These are phyloP conservation scores for Smittia aterrima DNA, from an alignment of 2,888 invertebrate species.

Conservation along the genomic window DNA sequence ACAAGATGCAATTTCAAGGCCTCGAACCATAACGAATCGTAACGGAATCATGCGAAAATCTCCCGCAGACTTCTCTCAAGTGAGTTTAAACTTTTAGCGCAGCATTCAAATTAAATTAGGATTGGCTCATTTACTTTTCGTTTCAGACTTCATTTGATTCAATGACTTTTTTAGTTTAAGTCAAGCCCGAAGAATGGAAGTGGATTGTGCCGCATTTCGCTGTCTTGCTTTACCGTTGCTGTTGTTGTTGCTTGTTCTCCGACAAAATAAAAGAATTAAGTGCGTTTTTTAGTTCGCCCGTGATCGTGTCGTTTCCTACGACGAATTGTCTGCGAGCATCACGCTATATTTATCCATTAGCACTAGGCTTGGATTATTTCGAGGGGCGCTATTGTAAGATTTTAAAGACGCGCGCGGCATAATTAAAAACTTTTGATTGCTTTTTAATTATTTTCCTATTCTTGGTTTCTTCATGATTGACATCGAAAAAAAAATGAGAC, in stretches of 20 bases:
- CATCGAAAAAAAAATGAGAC: too few relatives aligned
- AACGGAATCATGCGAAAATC: constrained; percentile 6
- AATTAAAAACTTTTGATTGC: constrained; percentile 10
- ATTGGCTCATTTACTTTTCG: constrained; percentile 11
- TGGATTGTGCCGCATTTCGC: not conserved
- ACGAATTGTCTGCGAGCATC: not conserved
- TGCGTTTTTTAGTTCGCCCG: not conserved
- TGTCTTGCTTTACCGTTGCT: not conserved
- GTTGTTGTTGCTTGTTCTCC: not conserved
- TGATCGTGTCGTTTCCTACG: not conserved
- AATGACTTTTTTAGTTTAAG: not conserved
- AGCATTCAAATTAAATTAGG: constrained; percentile 25
- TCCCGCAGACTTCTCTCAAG: constrained; percentile 2
- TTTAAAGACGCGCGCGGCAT: not conserved
- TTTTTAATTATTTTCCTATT: constrained; percentile 11
- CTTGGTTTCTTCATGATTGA: not conserved
- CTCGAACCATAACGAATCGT: not conserved
- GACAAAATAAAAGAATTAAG: not conserved
- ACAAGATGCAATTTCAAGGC: constrained; percentile 20
- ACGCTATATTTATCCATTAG: not conserved
- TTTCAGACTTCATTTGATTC: not conserved
- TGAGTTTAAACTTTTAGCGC: not conserved
- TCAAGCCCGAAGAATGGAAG: not conserved
- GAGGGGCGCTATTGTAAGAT: not conserved
- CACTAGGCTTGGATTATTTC: not conserved